Percentiles rank a stretch among this genome's conserved stretches.
phyloP scores from a whole-genome alignment of 2,888 invertebrate species.

The Metalampra italica region DNA sequence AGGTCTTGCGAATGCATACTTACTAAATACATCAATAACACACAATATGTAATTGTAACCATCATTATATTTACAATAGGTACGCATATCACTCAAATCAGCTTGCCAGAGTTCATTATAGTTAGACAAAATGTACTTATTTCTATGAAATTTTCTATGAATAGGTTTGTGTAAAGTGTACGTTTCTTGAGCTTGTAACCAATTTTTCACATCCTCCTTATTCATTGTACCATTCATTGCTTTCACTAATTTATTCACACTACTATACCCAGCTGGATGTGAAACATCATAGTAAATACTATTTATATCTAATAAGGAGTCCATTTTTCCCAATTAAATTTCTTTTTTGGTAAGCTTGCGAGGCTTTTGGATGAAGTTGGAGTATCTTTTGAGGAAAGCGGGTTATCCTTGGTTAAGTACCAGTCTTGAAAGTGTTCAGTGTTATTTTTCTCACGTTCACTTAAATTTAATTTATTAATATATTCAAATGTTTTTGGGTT shows the following conservation, averaged over 20 bases:
- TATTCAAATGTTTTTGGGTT: slow-evolving; percentile 19
- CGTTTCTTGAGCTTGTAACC: slow-evolving; percentile 22
- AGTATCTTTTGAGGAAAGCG: no score
- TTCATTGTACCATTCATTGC: slow-evolving; percentile 20
- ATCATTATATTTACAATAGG: slow-evolving; percentile 17
- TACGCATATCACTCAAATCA: slow-evolving; percentile 6
- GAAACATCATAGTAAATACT: background rate
- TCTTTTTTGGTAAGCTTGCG: slow-evolving; percentile 8
- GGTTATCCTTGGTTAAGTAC: no score
- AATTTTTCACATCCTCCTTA: slow-evolving; percentile 15
- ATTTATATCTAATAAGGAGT: slow-evolving; percentile 23
- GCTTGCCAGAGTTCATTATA: slow-evolving; percentile 4
- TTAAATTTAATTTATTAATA: slow-evolving; percentile 2
- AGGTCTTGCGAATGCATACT: slow-evolving; percentile 13
- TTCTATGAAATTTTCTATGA: background rate
- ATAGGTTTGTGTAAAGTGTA: slow-evolving; percentile 18
- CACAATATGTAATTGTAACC: slow-evolving; percentile 16
- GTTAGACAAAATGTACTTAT: no score
- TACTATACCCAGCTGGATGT: slow-evolving; percentile 6
- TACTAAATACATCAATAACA: slow-evolving; percentile 19
- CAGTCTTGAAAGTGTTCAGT: no score
- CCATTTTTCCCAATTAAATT: slow-evolving; percentile 28
- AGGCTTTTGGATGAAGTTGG: no score
- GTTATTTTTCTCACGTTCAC: no score
- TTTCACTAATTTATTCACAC: slow-evolving; percentile 15